Conservation (phyloP, 2,888 invertebrate genomes). For the Stenchaetothrips biformis region DNA sequence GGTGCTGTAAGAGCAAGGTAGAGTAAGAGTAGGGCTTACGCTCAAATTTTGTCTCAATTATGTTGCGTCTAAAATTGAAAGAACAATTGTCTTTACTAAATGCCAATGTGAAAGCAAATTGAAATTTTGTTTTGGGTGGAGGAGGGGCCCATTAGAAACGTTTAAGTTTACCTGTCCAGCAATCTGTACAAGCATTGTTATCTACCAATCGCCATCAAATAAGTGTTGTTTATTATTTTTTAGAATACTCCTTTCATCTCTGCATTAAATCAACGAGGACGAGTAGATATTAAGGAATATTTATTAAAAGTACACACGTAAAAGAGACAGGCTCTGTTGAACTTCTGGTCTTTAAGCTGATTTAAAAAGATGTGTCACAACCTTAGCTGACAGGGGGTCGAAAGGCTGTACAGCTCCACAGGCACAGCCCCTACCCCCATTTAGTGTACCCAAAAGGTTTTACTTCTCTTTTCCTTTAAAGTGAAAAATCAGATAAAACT, state of each 20-base stretch:
- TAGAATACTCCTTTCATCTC: too few species aligned
- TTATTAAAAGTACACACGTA: neutral
- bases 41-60: neutral
- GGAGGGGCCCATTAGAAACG: too few species aligned
- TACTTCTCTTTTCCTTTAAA: neutral
- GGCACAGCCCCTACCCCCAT: neutral
- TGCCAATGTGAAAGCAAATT: too few species aligned
- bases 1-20: neutral
- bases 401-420: neutral
- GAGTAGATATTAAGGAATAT: neutral
- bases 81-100: too few species aligned
- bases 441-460: neutral
- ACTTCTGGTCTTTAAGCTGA: neutral
- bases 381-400: neutral
- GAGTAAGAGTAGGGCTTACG: neutral
- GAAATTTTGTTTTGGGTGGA: too few species aligned
- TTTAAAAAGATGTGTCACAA: neutral
- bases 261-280: neutral
- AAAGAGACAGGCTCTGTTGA: neutral
- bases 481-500: too few species aligned
- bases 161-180: too few species aligned
- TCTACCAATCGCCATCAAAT: too few species aligned
- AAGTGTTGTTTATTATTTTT: too few species aligned
- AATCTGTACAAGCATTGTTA: too few species aligned
- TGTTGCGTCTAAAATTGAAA: too few species aligned